phyloP scores from a whole-genome alignment of 64 coral and sea anemone genomes.

The Actinia tenebrosa region DNA sequence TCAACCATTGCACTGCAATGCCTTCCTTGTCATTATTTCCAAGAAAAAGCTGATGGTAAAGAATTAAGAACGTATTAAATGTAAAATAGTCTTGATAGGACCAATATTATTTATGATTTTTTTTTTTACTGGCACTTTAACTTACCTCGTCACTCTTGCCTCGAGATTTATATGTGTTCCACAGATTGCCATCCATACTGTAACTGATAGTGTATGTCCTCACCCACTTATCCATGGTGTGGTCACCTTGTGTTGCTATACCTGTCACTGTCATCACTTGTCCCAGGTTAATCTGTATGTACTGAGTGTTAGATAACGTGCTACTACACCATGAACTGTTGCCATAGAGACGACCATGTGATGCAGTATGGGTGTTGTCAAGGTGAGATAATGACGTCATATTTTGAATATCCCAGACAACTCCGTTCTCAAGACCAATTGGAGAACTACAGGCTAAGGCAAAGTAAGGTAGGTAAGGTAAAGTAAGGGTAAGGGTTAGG shows the following conservation, averaged over 20 bases:
- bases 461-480: too few relatives aligned
- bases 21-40: conserved; percentile 17
- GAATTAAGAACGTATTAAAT: not conserved
- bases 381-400: conserved; percentile 1
- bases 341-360: conserved; percentile 20
- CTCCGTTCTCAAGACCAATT: not conserved
- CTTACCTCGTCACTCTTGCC: not conserved
- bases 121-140: not conserved
- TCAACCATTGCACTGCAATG: not conserved
- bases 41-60: not conserved
- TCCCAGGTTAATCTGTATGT: conserved; percentile 35
- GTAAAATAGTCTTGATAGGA: too few relatives aligned
- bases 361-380: not conserved
- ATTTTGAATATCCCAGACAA: too few relatives aligned
- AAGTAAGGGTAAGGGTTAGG: too few relatives aligned
- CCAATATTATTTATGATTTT: too few relatives aligned
- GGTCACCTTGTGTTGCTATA: conserved; percentile 48
- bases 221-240: conserved; percentile 43
- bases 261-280: conserved; percentile 25
- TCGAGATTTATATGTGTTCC: not conserved
- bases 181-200: not conserved
- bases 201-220: conserved; percentile 21
- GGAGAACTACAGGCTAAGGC: not conserved
- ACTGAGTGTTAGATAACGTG: conserved; percentile 10
- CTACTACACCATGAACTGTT: not conserved